These are phyloP conservation scores for Bicyclus anynana DNA, from an alignment of 1,140 invertebrate genomes.

Conservation along the genomic window DNA sequence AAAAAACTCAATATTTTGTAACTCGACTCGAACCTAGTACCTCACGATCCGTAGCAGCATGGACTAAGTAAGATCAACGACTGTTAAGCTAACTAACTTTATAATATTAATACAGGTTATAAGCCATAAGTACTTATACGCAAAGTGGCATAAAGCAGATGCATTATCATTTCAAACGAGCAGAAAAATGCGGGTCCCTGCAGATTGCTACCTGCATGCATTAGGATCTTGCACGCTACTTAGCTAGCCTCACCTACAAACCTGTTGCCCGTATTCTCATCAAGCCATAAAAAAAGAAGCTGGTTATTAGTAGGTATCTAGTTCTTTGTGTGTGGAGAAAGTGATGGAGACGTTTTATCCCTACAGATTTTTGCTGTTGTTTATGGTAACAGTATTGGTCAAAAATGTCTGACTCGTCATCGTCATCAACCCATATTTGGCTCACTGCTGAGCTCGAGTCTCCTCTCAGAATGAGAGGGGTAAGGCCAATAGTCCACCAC, in stretches of 20 bases:
- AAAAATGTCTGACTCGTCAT: no score
- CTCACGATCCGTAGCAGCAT: no score
- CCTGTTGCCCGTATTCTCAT: slow-evolving; percentile 73
- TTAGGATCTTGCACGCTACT: slow-evolving; percentile 60
- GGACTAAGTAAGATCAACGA: no score
- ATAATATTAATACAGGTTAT: neutral
- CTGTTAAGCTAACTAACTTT: no score
- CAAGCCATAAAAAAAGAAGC: slow-evolving; percentile 64
- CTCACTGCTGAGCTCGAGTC: no score
- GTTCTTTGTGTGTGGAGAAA: slow-evolving; percentile 30
- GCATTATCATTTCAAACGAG: slow-evolving; percentile 24
- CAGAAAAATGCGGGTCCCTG: slow-evolving; percentile 40
- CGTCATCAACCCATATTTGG: no score
- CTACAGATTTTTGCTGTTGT: no score
- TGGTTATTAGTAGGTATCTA: slow-evolving; percentile 61
- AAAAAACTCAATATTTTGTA: no score
- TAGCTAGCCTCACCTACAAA: slow-evolving; percentile 66
- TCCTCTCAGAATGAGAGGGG: no score
- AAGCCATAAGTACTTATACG: slow-evolving; percentile 1
- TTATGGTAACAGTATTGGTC: no score
- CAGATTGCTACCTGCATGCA: slow-evolving; percentile 53
- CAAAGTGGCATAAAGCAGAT: slow-evolving; percentile 11
- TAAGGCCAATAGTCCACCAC: no score
- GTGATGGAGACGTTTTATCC: slow-evolving; percentile 31
- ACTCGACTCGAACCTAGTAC: no score